phyloP scores from a whole-genome alignment of 2,797 vertebrate species.

The Helarctos malayanus region DNA sequence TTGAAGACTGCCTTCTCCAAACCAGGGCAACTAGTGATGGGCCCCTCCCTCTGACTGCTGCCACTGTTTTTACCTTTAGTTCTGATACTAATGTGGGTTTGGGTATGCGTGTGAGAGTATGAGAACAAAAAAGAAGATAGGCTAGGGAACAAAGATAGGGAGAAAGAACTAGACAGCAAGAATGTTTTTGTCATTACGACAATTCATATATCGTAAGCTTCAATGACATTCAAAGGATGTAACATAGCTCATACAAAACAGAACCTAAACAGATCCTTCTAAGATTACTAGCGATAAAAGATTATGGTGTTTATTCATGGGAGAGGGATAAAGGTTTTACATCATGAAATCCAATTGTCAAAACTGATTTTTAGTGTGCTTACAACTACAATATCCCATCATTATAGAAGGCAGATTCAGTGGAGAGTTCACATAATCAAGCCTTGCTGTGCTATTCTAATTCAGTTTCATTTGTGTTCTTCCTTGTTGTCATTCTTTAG shows the following conservation, averaged over 20 bases:
- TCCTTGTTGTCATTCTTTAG: slow-evolving; percentile 72
- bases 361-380: slow-evolving; percentile 51
- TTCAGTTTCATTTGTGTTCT: slow-evolving; percentile 61
- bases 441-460: slow-evolving; percentile 70
- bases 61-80: background rate
- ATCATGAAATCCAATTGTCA: slow-evolving; percentile 62
- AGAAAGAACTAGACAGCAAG: slow-evolving; percentile 42
- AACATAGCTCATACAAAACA: slow-evolving; percentile 43
- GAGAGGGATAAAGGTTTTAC: slow-evolving; percentile 58
- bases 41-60: no score
- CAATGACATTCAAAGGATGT: slow-evolving; percentile 47
- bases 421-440: slow-evolving; percentile 65
- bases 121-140: slow-evolving; percentile 2
- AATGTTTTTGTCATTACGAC: slow-evolving; percentile 52
- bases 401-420: slow-evolving; percentile 71
- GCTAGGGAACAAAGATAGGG: slow-evolving; percentile 30
- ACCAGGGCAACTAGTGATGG: background rate
- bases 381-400: slow-evolving; percentile 5
- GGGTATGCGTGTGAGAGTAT: background rate
- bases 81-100: background rate
- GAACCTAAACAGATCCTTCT: slow-evolving; percentile 47
- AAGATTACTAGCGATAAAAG: slow-evolving; percentile 59
- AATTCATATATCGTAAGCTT: slow-evolving; percentile 56
- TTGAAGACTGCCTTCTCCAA: background rate
- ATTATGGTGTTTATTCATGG: slow-evolving; percentile 16